A percentile compares a stretch with the other conserved stretches of the same genome.
These are phyloP conservation scores for Trisateles emortualis DNA, from an alignment of 2,888 invertebrate genomes.

Conservation along the genomic window DNA sequence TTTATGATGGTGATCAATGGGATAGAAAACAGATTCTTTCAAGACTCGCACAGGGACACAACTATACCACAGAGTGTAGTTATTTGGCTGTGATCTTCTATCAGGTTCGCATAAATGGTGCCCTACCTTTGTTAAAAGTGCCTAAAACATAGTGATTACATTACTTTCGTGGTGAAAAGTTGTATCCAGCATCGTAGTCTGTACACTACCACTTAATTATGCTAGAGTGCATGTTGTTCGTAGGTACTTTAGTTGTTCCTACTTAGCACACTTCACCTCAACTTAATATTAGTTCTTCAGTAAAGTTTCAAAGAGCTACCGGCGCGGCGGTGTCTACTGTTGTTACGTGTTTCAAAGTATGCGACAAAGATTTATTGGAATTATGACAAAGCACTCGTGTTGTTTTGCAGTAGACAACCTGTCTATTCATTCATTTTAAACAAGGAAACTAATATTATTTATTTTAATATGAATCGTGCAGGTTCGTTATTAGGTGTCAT, in stretches of 20 bases:
- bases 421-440: conserved; percentile 38
- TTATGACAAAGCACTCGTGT: conserved; percentile 33
- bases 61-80: no score
- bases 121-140: no score
- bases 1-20: no score
- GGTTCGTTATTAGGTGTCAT: no score
- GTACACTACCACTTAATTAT: conserved; percentile 4
- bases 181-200: neutral
- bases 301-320: conserved; percentile 13
- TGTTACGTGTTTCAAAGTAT: conserved; percentile 9
- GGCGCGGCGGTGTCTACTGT: conserved; percentile 1
- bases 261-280: conserved; percentile 3
- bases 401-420: conserved; percentile 37
- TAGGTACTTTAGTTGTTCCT: no score
- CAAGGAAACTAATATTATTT: conserved; percentile 15
- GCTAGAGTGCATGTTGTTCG: conserved; percentile 10
- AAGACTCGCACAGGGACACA: no score
- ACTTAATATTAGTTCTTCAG: conserved; percentile 2
- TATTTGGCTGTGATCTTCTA: no score
- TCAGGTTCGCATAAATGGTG: no score
- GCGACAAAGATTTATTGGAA: conserved; percentile 39
- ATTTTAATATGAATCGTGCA: neutral
- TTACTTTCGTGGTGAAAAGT: no score
- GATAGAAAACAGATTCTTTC: no score
- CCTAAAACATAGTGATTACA: no score